Percentiles rank a stretch among this genome's conserved stretches.
phyloP scores from a whole-genome alignment of 2,888 invertebrate genomes.

The Gymnoscelis rufifasciata region DNA sequence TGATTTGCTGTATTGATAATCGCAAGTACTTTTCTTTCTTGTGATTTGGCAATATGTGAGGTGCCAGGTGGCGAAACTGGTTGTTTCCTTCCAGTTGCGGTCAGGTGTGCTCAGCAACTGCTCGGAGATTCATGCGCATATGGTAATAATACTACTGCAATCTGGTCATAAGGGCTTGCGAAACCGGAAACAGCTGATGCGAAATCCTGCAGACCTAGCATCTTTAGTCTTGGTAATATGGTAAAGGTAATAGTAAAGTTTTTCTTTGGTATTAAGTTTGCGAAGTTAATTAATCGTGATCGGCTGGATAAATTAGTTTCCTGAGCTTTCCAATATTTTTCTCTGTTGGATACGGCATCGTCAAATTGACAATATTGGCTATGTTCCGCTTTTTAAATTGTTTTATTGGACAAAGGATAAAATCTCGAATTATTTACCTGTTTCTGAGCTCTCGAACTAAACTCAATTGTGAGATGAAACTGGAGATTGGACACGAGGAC shows the following conservation, averaged over 20 bases:
- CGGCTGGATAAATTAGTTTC: too few species aligned
- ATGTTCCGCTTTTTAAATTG: too few species aligned
- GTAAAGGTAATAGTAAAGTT: too few species aligned
- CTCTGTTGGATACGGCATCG: too few species aligned
- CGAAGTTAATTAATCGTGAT: too few species aligned
- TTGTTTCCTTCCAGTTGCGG: constrained; percentile 48
- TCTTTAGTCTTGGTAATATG: background rate
- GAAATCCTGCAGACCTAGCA: background rate
- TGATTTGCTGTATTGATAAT: constrained; percentile 26
- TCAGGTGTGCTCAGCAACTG: constrained; percentile 52
- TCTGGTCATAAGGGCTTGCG: constrained; percentile 18
- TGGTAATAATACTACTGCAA: constrained; percentile 29
- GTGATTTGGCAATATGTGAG: constrained; percentile 40
- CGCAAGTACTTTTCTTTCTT: constrained; percentile 24
- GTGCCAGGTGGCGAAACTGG: constrained; percentile 65
- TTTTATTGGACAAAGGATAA: too few species aligned
- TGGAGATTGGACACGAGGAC: constrained; percentile 47
- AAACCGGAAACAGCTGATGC: constrained; percentile 34
- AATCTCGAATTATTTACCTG: constrained; percentile 28
- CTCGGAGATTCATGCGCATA: constrained; percentile 37
- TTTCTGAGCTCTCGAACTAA: constrained; percentile 36
- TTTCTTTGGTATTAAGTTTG: too few species aligned
- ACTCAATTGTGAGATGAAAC: constrained; percentile 54
- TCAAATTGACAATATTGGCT: too few species aligned
- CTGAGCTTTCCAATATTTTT: too few species aligned